Base-by-base conservation (phyloP, 2,113 vertebrate genomes). In the Hippocampus guttulatus region DNA sequence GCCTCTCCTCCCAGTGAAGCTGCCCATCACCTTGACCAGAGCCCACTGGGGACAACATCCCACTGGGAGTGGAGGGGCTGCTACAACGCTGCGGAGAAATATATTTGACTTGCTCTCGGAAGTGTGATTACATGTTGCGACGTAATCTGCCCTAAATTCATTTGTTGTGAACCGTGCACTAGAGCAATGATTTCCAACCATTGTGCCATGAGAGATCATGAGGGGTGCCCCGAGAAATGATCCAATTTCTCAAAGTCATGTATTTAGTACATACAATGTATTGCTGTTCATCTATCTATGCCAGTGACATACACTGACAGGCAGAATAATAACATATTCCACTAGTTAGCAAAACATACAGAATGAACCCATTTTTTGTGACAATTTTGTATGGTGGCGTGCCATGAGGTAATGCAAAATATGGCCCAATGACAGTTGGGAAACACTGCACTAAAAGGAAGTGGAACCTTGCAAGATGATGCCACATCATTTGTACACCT, bases 11-110 rank as follows among this genome's bases (percentile, higher is more conserved):
- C 95, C 94, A 96, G 71, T 92, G 90, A 2, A 94, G 88, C 40
- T 91, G 91, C 0, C 71, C 83, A 0, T 86, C 86, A 15, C 43
- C 79, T n/a, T 92, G 80, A 47, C 90, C 91, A 0, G 81, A 68
- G 45, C 93, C 91, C 8, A 93, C 85, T 0, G 95, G 95, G 6
- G 94, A 96, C 75, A 95, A 80, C 8, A 93, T 89, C 5, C 93
- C 94, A 2, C 93, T 96, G 72, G 96, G 96, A n/a, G 96, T 98
- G 0, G 96, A 94, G 0, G 96, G 96, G 75, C 92, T 95, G 83
- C 96, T 98, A 85, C 95, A 90, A 58, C 93, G 93, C 96, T 99
- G 93, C 1, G 57, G 52, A 68, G 82, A 5, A 60, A 67, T n/a
- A 68, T 21, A 9, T 45, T 41, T n/a, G 15, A 57, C 23, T 45